Evolutionary conservation across 1,140 invertebrate species (phyloP), one percentile per base, ranked within the genome.

Genomic region (Anoplolepis gracilipes): DNA sequence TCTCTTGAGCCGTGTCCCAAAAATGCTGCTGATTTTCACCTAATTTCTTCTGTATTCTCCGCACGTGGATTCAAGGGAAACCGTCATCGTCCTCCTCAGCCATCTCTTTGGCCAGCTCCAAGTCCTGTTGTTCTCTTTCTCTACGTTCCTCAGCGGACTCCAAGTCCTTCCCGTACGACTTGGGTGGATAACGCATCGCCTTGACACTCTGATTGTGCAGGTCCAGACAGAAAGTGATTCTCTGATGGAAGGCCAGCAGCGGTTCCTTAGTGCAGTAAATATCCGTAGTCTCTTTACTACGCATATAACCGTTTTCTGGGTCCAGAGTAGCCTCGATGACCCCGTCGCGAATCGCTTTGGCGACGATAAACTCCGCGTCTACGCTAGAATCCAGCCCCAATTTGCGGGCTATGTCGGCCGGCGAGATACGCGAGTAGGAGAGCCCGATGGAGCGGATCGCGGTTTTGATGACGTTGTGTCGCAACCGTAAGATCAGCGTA

Each of bases 401-500:
- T 92, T 99, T 99, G 85, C 97, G 96, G 10, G 99, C 99, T 91
- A 99, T 99, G 94, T 99, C 99, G 79, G 97, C 96, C 0, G 99
- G 97, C 11, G 98, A 99, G 88, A 99, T 99, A 69, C 98, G 96
- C 0, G 99, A 99, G 94, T 99, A 99, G 0, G 99, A 99, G 1
- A 99, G 93, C 16, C 98, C 99, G 94, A 99, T 99, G 82, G 98
- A 98, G 57, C 99, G 96, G 64, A 99, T 98, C 0, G 99, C 99
- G 7, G 99, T 99, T 95, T 99, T 99, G 92, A 99, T 99, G 1
- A 99, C 99, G 96, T 99, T 99, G 93, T 99, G 99, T 78, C 99
- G 96, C 25, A 99, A 95, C 85, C 99, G 96, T 25, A 99, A 96
- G 91, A 99, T 99, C 42, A 99, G 94, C 65, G 98, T 99, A 91